A percentile compares a stretch with the other conserved stretches of the same genome.
phyloP scores from a whole-genome alignment of 2,888 invertebrate species.

The Eumacrocentrus americanus region DNA sequence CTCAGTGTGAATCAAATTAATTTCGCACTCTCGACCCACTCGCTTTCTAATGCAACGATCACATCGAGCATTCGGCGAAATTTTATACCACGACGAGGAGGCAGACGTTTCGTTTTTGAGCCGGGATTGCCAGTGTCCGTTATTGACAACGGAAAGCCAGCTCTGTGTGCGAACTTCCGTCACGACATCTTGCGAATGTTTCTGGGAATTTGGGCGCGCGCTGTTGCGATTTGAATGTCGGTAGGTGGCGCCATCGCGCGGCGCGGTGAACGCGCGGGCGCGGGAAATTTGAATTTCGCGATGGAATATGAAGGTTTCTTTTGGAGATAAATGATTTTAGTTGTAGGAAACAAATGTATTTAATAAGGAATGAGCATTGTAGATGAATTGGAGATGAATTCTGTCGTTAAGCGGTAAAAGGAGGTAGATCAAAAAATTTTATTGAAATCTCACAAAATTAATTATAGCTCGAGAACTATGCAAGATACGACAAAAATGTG shows the following conservation, averaged over 20 bases:
- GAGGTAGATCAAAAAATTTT: not conserved
- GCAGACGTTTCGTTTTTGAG: constrained; percentile 46
- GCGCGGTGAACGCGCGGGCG: no score
- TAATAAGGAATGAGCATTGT: no score
- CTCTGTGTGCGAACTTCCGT: constrained; percentile 38
- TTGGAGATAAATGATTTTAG: no score
- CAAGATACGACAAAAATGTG: not conserved
- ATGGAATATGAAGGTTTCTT: no score
- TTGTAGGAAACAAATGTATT: no score
- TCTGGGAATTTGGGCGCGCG: not conserved
- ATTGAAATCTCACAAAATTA: not conserved
- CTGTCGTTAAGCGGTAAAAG: no score
- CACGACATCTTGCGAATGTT: constrained; percentile 39
- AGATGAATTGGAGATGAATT: not conserved
- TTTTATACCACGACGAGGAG: constrained; percentile 28
- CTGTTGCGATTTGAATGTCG: no score
- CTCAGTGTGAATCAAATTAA: no score
- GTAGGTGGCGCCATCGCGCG: no score
- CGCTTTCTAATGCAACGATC: constrained; percentile 15
- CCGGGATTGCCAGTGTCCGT: constrained; percentile 53
- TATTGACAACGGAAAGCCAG: constrained; percentile 57
- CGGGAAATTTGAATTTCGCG: no score
- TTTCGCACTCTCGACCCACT: constrained; percentile 15
- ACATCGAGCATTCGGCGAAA: constrained; percentile 23
- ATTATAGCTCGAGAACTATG: not conserved